Evolutionary conservation across 2,113 vertebrate species (phyloP).

Genomic region (Calyptomena viridis): DNA sequence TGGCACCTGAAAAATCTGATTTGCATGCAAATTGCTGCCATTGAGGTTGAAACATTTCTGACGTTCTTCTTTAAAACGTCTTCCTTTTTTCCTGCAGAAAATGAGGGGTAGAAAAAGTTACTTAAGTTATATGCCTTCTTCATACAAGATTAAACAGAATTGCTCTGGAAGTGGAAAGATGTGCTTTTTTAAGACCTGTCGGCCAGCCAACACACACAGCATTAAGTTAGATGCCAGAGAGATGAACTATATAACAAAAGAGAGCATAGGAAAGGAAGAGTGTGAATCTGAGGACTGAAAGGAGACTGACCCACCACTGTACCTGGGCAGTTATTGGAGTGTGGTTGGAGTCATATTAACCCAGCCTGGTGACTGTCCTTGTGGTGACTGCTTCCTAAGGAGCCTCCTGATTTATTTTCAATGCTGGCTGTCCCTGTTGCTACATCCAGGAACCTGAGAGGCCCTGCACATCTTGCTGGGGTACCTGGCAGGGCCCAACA

Average conservation of each 20-base stretch:
- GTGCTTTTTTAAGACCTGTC: constrained; percentile 38
- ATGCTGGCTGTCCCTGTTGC: fast-evolving
- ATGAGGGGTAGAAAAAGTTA: background rate
- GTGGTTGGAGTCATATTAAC: background rate
- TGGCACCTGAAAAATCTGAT: constrained; percentile 70
- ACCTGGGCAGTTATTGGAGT: background rate
- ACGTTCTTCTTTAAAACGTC: constrained; percentile 8
- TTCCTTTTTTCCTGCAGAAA: background rate
- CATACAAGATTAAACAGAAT: constrained; percentile 12
- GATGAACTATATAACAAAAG: background rate
- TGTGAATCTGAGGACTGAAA: background rate
- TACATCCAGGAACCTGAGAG: background rate
- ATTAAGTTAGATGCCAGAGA: background rate
- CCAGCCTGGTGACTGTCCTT: background rate
- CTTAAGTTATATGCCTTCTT: background rate
- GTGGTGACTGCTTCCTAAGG: background rate
- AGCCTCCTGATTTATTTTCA: background rate
- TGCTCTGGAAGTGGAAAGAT: background rate
- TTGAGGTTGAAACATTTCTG: constrained; percentile 46
- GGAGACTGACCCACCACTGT: background rate
- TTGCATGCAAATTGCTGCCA: constrained; percentile 65
- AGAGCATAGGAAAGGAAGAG: background rate
- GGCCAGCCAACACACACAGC: background rate
- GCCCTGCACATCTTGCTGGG: fast-evolving
- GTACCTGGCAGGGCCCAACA: background rate